These are phyloP conservation scores for Phoeniculus purpureus DNA, from an alignment of 2,797 vertebrate genomes.

Conservation along the genomic window DNA sequence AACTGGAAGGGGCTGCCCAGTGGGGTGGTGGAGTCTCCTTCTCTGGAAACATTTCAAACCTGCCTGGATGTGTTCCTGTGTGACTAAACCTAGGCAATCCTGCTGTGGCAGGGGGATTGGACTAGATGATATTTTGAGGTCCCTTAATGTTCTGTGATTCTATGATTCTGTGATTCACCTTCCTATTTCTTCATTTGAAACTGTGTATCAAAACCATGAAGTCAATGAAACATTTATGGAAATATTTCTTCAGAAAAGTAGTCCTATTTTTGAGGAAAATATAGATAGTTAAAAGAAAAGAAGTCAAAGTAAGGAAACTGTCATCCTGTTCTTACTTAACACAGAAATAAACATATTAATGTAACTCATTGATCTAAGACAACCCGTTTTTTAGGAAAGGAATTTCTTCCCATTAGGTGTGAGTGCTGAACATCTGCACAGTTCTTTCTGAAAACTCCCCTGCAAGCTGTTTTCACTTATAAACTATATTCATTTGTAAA, in stretches of 20 bases:
- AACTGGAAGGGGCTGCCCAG: no score
- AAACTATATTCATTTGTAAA: neutral
- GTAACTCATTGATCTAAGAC: neutral
- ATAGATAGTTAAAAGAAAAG: neutral
- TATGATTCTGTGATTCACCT: neutral
- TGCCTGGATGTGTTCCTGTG: no score
- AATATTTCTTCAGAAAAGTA: neutral
- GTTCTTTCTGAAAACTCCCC: neutral
- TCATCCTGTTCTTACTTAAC: neutral
- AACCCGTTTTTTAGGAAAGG: neutral
- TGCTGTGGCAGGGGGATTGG: no score
- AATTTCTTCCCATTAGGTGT: neutral
- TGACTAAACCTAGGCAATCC: no score
- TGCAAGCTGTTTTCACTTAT: neutral
- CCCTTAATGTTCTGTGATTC: no score
- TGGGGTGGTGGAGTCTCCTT: no score
- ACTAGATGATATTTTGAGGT: no score
- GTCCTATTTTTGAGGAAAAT: neutral
- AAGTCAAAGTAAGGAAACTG: neutral
- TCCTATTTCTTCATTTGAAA: fast-evolving
- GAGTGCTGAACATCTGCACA: neutral
- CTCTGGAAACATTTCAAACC: no score
- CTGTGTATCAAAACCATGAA: fast-evolving
- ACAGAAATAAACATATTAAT: neutral
- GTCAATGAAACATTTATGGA: neutral